phyloP scores from a whole-genome alignment of 2,888 invertebrate genomes.

The Rhodophaea formosa region DNA sequence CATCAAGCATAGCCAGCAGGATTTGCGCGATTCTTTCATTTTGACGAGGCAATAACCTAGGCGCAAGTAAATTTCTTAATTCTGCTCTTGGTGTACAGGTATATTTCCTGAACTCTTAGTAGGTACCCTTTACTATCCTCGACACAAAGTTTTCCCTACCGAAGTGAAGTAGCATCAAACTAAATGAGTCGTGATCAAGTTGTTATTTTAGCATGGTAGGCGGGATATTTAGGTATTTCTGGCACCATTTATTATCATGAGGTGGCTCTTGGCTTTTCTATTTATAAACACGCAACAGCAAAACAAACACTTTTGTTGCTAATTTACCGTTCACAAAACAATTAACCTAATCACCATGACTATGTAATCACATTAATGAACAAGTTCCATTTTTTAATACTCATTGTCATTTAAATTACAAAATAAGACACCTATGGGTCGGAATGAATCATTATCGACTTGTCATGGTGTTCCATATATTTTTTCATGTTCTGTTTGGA shows the following conservation, averaged over 20 bases:
- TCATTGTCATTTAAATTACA: slow-evolving; percentile 31
- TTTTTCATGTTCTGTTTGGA: neutral
- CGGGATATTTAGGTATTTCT: neutral
- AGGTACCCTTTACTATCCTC: too few species aligned
- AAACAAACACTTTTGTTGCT: neutral
- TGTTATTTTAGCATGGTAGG: neutral
- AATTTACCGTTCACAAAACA: slow-evolving; percentile 15
- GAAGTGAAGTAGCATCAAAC: neutral
- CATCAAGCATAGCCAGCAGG: too few species aligned
- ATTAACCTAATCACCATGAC: slow-evolving; percentile 34
- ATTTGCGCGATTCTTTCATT: too few species aligned
- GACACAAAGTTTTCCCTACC: neutral
- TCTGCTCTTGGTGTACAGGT: too few species aligned
- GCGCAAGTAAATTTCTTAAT: too few species aligned
- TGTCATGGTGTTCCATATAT: slow-evolving; percentile 8
- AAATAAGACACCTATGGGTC: slow-evolving; percentile 21
- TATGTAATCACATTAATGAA: slow-evolving; percentile 30
- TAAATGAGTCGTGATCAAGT: neutral
- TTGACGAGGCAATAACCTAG: too few species aligned
- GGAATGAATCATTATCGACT: slow-evolving; percentile 13
- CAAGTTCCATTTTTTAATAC: slow-evolving; percentile 35
- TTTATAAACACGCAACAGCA: neutral
- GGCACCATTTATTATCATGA: neutral
- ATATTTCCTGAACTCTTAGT: too few species aligned
- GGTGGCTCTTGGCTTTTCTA: neutral